Evolutionary conservation across 2,888 invertebrate genomes (phyloP), one percentile per base, ranked within the genome.

Genomic region (Lithodes maja): DNA sequence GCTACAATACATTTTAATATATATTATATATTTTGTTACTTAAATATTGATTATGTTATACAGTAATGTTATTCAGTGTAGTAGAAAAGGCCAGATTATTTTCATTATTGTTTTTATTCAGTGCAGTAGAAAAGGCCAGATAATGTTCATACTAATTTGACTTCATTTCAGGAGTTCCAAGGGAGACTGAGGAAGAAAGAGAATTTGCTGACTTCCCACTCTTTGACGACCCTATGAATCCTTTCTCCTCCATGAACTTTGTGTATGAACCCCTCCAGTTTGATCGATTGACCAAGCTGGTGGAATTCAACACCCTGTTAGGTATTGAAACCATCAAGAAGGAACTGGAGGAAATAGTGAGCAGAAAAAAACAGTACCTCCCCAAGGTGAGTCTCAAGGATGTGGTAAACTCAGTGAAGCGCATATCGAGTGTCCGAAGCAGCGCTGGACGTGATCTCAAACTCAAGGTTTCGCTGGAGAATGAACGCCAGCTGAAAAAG

Each of bases 201-300:
- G 93, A 93, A 2, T 94, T 94, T 92, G 94, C 93, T 1, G 92
- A 94, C 91, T 94, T 94, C 92, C 93, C 93, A 75, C 92, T 94
- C 5, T 94, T 94, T 92, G 93, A 94, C 87, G 94, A 94, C 91
- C 93, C 93, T 1, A 92, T 93, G 3, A 93, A 93, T 3, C 93
- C 94, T 1, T 94, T 93, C 92, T 94, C 94, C 5, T 94, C 94
- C n/a, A 94, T 93, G 92, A 94, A 94, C 92, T 94, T 94, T 92
- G 93, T 93, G 69, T 94, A 94, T 92, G 93, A 93, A 0, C 92
- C 93, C 55, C 87, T 92, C 52, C 93, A 93, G 83, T 94, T 94
- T 92, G 93, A 94, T 80, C 93, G 94, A n/a, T 92, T 94, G 61
- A 92, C 93, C n/a, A 92, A 93, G 90, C 92, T 94, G 69, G 94